A percentile compares a stretch with the other conserved stretches of the same genome.
Conservation (phyloP, 2,888 invertebrate species). For the Drosophila subsilvestris region DNA sequence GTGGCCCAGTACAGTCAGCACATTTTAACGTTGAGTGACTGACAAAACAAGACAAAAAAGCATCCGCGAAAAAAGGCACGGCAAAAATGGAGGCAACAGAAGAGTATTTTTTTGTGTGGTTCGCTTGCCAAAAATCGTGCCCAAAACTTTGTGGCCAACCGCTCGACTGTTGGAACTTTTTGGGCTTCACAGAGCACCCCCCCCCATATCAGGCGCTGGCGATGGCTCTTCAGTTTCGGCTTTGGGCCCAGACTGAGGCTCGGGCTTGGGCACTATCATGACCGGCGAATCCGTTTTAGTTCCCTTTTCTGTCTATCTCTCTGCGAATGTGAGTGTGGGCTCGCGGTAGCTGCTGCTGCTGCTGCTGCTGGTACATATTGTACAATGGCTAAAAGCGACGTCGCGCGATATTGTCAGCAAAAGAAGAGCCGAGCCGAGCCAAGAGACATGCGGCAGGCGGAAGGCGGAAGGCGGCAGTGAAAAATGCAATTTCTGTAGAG, state of each 20-base stretch:
- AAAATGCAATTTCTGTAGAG: conserved; percentile 76
- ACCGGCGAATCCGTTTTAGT: conserved; percentile 25
- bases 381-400: conserved; percentile 71
- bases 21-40: conserved; percentile 44
- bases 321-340: background rate
- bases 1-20: conserved; percentile 30
- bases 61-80: background rate
- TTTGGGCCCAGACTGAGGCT: background rate
- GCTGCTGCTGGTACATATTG: background rate
- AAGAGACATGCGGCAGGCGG: conserved; percentile 10
- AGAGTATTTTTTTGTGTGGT: conserved; percentile 43
- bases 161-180: conserved; percentile 56
- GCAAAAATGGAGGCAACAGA: conserved; percentile 9
- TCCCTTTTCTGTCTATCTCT: conserved; percentile 29
- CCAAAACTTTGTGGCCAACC: conserved; percentile 74
- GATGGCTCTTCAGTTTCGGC: background rate
- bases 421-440: conserved; percentile 21
- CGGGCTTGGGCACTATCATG: background rate
- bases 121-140: conserved; percentile 78
- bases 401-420: conserved; percentile 74
- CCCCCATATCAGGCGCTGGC: background rate
- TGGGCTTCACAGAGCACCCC: conserved; percentile 29
- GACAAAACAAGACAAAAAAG: conserved; percentile 18
- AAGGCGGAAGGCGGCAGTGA: conserved; percentile 37
- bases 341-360: conserved; percentile 36